Percentiles rank a stretch among this genome's conserved stretches.
Conservation (phyloP, 2,797 vertebrate genomes). For the Antennarius maculatus region DNA sequence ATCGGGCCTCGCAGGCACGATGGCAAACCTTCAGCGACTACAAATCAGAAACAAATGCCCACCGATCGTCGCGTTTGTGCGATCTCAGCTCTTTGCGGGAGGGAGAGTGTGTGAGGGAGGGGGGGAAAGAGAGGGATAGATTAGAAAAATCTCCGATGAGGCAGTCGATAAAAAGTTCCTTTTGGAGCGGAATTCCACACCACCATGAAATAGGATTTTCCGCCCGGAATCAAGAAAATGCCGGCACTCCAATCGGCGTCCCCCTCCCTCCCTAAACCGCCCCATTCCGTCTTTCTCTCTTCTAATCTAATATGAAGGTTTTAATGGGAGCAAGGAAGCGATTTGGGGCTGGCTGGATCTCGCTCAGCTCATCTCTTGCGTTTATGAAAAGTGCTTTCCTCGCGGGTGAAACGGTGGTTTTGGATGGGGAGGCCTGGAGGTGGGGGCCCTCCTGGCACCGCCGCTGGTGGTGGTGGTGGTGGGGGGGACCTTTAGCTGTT, state of each 20-base stretch:
- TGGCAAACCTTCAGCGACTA: slow-evolving; percentile 56
- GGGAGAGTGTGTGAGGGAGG: background rate
- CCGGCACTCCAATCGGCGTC: slow-evolving; percentile 19
- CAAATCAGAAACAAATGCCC: slow-evolving; percentile 74
- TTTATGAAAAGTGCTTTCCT: slow-evolving; percentile 53
- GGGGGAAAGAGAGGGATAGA: slow-evolving; percentile 19
- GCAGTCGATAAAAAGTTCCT: slow-evolving; percentile 60
- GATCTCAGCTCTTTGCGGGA: slow-evolving; percentile 15
- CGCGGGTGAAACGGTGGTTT: slow-evolving; percentile 31
- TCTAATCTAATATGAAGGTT: slow-evolving; percentile 75
- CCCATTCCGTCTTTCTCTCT: slow-evolving; percentile 10
- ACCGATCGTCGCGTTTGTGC: slow-evolving; percentile 32
- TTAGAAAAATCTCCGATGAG: slow-evolving; percentile 57
- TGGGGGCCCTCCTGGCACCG: slow-evolving; percentile 35
- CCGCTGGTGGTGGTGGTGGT: background rate
- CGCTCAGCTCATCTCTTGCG: slow-evolving; percentile 30
- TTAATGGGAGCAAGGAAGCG: slow-evolving; percentile 70
- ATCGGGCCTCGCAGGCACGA: slow-evolving; percentile 52
- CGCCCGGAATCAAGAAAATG: slow-evolving; percentile 67
- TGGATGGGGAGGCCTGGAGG: slow-evolving; percentile 31
- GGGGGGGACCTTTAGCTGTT: slow-evolving; percentile 22
- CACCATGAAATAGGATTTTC: slow-evolving; percentile 83
- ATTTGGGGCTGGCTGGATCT: slow-evolving; percentile 61
- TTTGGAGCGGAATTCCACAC: slow-evolving; percentile 59
- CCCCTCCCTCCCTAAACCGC: background rate